Conservation (phyloP, 2,113 vertebrate genomes). For the Labeo catla region DNA sequence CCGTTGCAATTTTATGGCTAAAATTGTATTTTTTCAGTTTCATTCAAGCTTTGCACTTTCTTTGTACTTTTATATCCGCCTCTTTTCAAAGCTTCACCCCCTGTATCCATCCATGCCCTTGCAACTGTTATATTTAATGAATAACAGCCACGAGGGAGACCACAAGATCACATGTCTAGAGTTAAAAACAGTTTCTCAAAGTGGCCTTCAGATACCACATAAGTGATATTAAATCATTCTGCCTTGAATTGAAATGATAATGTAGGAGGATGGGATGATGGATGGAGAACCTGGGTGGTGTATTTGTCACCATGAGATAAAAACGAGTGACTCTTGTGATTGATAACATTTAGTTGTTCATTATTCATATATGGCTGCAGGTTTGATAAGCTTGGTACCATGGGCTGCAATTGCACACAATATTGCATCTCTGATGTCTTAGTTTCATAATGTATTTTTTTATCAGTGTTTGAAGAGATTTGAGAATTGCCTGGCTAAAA, state of each 20-base stretch:
- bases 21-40: neutral
- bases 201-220: constrained; percentile 50
- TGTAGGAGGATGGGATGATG: constrained; percentile 44
- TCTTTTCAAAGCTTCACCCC: constrained; percentile 11
- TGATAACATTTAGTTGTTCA: constrained; percentile 57
- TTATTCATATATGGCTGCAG: constrained; percentile 21
- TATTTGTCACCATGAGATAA: constrained; percentile 56
- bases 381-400: constrained; percentile 8
- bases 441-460: neutral
- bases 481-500: constrained; percentile 15
- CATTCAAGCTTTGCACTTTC: neutral
- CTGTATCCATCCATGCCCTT: neutral
- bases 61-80: neutral
- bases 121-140: constrained; percentile 37
- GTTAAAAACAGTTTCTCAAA: constrained; percentile 56
- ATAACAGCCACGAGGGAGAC: constrained; percentile 51
- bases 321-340: constrained; percentile 56
- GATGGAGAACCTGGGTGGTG: constrained; percentile 34
- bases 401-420: neutral
- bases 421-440: neutral
- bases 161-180: constrained; percentile 45
- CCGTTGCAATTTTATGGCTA: neutral
- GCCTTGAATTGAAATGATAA: constrained; percentile 53
- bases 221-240: constrained; percentile 57
- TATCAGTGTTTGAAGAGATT: neutral